A percentile compares a stretch with the other conserved stretches of the same genome.
These are phyloP conservation scores for Druon quercuslanigerum DNA, from an alignment of 1,140 invertebrate genomes.

Conservation along the genomic window DNA sequence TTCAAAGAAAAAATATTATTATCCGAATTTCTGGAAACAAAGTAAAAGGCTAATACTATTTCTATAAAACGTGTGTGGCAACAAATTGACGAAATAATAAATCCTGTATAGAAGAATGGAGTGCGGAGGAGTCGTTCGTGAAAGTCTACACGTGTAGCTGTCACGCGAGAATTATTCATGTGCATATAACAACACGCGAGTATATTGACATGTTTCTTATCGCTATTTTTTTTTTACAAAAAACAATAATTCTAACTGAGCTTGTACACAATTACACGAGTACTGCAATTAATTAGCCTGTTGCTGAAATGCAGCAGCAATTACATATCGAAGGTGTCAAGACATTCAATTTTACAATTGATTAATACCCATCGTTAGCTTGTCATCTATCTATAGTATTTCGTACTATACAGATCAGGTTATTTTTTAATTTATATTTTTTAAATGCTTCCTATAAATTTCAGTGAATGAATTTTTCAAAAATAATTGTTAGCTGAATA, in stretches of 20 bases:
- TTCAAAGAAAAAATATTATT: background rate
- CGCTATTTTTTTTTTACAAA: conserved; percentile 39
- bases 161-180: conserved; percentile 51
- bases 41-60: background rate
- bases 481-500: too few relatives aligned
- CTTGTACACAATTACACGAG: conserved; percentile 18
- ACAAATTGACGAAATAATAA: conserved; percentile 13
- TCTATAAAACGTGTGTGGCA: background rate
- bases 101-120: background rate
- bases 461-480: too few relatives aligned
- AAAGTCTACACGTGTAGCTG: conserved; percentile 57
- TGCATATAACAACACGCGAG: background rate
- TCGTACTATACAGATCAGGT: too few relatives aligned
- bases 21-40: background rate
- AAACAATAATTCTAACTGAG: conserved; percentile 27
- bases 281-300: conserved; percentile 7
- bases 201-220: conserved; percentile 48
- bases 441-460: too few relatives aligned
- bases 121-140: conserved; percentile 48
- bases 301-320: background rate
- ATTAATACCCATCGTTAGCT: too few relatives aligned
- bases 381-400: too few relatives aligned
- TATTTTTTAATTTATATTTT: too few relatives aligned
- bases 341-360: background rate
- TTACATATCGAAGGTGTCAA: background rate